A percentile compares a stretch with the other conserved stretches of the same genome.
Evolutionary conservation across 2,113 vertebrate genomes (phyloP).

Genomic region (Nettapus auritus): DNA sequence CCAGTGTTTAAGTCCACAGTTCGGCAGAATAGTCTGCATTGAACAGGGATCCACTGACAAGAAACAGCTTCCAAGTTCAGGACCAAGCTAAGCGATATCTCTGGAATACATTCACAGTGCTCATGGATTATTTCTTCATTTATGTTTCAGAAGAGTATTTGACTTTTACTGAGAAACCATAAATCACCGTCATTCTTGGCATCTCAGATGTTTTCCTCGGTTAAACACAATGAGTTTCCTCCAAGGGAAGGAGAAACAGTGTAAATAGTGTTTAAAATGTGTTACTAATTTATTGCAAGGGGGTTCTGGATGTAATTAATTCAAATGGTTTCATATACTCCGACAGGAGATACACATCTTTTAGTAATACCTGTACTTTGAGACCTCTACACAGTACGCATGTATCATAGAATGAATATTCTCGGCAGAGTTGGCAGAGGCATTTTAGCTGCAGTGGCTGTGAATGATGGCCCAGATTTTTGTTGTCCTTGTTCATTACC

Average conservation of each 20-base stretch:
- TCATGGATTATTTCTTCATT: constrained; percentile 6
- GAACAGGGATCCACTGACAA: not conserved
- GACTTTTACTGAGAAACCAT: constrained; percentile 37
- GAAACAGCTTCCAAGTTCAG: not conserved
- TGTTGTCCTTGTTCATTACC: constrained; percentile 1
- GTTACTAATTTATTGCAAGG: constrained; percentile 9
- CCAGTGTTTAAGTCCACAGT: not conserved
- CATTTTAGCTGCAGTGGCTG: not conserved
- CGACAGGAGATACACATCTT: not conserved
- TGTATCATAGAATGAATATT: not conserved
- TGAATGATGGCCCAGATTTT: not conserved
- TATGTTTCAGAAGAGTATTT: constrained; percentile 13
- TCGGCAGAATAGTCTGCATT: not conserved
- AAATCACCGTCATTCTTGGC: constrained; percentile 10
- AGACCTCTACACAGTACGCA: not conserved
- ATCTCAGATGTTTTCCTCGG: constrained; percentile 6
- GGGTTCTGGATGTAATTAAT: not conserved
- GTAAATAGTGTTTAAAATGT: constrained; percentile 20
- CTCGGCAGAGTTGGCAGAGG: not conserved
- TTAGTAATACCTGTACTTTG: not conserved
- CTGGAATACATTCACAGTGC: not conserved
- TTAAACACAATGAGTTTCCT: constrained; percentile 22
- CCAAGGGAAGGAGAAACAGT: not conserved
- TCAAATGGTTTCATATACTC: not conserved
- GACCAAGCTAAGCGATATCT: not conserved